Evolutionary conservation across 2,888 invertebrate genomes (phyloP).

Genomic region (Keiferia lycopersicella): DNA sequence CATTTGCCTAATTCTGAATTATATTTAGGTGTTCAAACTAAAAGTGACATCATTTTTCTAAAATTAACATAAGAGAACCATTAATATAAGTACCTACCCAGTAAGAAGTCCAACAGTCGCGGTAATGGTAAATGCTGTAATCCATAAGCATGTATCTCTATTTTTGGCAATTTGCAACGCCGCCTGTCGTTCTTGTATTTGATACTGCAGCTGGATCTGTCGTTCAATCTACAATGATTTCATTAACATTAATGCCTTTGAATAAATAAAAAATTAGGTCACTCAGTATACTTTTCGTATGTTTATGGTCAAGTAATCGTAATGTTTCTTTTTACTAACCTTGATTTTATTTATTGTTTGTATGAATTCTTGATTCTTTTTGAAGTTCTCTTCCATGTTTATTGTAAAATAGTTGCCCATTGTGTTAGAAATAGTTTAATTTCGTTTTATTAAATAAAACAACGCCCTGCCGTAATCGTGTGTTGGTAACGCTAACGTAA

Average conservation of each 20-base stretch:
- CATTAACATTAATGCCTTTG: neutral
- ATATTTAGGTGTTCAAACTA: too few species aligned
- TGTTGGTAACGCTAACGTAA: slow-evolving; percentile 9
- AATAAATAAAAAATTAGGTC: neutral
- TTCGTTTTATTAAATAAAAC: slow-evolving; percentile 2
- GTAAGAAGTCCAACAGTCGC: slow-evolving; percentile 76
- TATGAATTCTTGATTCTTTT: slow-evolving; percentile 86
- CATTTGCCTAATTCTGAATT: too few species aligned
- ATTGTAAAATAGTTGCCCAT: slow-evolving; percentile 83
- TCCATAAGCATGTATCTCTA: slow-evolving; percentile 88
- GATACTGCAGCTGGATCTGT: slow-evolving; percentile 90
- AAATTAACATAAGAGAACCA: neutral
- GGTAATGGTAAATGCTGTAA: slow-evolving; percentile 84
- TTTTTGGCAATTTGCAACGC: slow-evolving; percentile 86
- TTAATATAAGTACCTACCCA: slow-evolving; percentile 48
- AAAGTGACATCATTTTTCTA: neutral
- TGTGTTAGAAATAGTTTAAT: slow-evolving; percentile 22
- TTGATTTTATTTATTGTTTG: slow-evolving; percentile 84
- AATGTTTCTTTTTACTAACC: slow-evolving; percentile 55
- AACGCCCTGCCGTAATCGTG: slow-evolving; percentile 11
- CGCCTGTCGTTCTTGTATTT: slow-evolving; percentile 87
- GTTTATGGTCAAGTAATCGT: slow-evolving; percentile 8
- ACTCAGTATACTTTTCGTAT: too few species aligned
- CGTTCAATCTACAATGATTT: slow-evolving; percentile 83
- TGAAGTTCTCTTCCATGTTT: slow-evolving; percentile 85